Conservation (phyloP, 1,140 invertebrate genomes). For the Musca domestica region DNA sequence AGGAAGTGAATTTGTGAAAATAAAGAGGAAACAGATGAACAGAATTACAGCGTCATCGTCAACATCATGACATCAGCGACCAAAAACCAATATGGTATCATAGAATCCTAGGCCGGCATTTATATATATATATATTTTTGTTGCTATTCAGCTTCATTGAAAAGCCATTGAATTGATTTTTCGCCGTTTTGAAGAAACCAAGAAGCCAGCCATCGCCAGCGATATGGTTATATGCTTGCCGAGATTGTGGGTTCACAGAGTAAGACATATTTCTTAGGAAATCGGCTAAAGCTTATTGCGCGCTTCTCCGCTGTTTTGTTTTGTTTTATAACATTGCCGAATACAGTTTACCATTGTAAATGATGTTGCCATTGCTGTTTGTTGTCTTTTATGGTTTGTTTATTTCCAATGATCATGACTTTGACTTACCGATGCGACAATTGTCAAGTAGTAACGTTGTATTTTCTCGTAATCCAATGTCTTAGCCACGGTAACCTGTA, state of each 20-base stretch:
- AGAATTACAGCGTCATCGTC: no score
- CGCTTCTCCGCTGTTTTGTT: no score
- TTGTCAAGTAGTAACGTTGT: conserved; percentile 84
- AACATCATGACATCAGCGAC: no score
- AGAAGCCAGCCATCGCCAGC: not conserved
- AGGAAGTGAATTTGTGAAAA: conserved; percentile 26
- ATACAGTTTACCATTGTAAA: no score
- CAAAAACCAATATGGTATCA: no score
- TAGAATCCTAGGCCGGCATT: no score
- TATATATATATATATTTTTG: no score
- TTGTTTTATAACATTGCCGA: not conserved
- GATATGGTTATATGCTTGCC: not conserved
- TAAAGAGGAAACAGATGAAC: not conserved
- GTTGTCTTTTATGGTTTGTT: not conserved
- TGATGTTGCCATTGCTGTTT: not conserved
- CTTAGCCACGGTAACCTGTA: conserved; percentile 76
- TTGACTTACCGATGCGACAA: conserved; percentile 83
- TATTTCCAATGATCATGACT: conserved; percentile 7
- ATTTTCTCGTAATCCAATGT: conserved; percentile 86
- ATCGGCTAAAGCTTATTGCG: not conserved
- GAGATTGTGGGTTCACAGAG: conserved; percentile 2
- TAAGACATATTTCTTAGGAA: conserved; percentile 20
- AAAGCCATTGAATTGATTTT: no score
- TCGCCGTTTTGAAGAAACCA: not conserved
- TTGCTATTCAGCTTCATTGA: no score